Conservation (phyloP, 2,888 invertebrate species). For the Mesorhabditis sp. region DNA sequence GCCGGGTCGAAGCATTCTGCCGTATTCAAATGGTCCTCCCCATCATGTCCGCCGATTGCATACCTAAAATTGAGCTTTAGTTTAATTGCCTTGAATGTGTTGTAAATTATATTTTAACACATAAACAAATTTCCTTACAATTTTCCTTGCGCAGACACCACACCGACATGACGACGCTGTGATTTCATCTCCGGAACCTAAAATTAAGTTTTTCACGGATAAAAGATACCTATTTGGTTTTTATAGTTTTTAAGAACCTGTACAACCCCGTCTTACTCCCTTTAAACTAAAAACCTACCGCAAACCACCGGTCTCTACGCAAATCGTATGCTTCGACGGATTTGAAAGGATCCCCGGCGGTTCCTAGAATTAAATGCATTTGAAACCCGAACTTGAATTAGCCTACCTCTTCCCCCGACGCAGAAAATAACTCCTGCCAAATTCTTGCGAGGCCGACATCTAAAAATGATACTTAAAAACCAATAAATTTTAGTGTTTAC, state of each 20-base stretch:
- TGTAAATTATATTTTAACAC: constrained; percentile 1
- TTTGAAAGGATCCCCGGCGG: constrained; percentile 62
- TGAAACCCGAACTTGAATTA: not conserved
- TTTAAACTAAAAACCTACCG: constrained; percentile 45
- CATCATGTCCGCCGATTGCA: constrained; percentile 65
- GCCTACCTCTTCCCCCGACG: constrained; percentile 62
- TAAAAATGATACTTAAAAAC: not conserved
- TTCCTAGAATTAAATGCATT: constrained; percentile 25
- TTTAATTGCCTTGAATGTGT: not conserved
- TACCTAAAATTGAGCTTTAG: constrained; percentile 40
- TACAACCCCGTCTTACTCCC: constrained; percentile 59
- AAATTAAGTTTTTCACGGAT: not conserved
- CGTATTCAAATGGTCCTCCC: constrained; percentile 61
- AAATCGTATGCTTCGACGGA: constrained; percentile 62
- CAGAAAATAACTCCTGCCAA: constrained; percentile 64
- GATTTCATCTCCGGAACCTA: not conserved
- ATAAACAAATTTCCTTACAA: constrained; percentile 16
- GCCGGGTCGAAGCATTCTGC: constrained; percentile 57
- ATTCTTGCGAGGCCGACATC: constrained; percentile 59
- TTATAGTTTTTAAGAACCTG: not conserved
- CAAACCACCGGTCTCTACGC: constrained; percentile 61
- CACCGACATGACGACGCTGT: constrained; percentile 62
- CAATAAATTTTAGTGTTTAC: too few relatives aligned
- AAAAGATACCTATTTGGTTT: not conserved
- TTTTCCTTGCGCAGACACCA: constrained; percentile 60